Percentiles rank a stretch among this genome's conserved stretches.
Evolutionary conservation across 1,140 invertebrate species (phyloP).

Genomic region (Glomeris maerens): DNA sequence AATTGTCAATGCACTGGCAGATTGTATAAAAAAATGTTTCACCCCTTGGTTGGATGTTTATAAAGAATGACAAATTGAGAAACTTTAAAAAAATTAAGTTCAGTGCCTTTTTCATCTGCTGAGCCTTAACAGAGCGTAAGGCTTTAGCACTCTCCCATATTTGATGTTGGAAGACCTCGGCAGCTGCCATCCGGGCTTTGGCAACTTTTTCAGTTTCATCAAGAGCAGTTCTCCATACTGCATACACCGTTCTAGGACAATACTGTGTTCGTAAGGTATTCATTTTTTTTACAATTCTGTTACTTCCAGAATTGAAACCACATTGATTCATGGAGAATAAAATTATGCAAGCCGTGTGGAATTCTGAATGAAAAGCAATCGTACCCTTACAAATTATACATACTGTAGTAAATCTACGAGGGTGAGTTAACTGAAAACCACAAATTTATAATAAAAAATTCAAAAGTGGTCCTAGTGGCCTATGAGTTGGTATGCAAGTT

Average conservation of each 20-base stretch:
- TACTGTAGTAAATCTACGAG: too few relatives aligned
- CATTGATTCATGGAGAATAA: too few relatives aligned
- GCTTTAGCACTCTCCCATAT: constrained; percentile 84
- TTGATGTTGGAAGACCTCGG: constrained; percentile 85
- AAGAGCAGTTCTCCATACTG: constrained; percentile 82
- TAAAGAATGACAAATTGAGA: neutral
- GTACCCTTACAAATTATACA: too few relatives aligned
- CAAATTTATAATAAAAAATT: too few relatives aligned
- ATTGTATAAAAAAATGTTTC: constrained; percentile 9
- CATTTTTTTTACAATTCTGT: too few relatives aligned
- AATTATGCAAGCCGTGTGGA: too few relatives aligned
- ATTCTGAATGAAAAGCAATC: too few relatives aligned
- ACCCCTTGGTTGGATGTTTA: neutral
- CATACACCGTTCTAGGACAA: constrained; percentile 78
- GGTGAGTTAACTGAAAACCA: too few relatives aligned
- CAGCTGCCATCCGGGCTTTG: constrained; percentile 70
- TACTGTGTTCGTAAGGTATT: constrained; percentile 17
- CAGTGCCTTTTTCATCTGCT: constrained; percentile 70
- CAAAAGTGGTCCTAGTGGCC: too few relatives aligned
- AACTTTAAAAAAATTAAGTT: too few relatives aligned
- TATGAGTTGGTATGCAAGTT: too few relatives aligned
- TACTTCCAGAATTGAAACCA: too few relatives aligned
- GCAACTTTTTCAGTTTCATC: constrained; percentile 91
- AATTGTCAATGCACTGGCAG: constrained; percentile 63
- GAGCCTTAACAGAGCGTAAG: constrained; percentile 64